Evolutionary conservation across 2,888 invertebrate species (phyloP), one percentile per base, ranked within the genome.

Genomic region (Fragum fragum): DNA sequence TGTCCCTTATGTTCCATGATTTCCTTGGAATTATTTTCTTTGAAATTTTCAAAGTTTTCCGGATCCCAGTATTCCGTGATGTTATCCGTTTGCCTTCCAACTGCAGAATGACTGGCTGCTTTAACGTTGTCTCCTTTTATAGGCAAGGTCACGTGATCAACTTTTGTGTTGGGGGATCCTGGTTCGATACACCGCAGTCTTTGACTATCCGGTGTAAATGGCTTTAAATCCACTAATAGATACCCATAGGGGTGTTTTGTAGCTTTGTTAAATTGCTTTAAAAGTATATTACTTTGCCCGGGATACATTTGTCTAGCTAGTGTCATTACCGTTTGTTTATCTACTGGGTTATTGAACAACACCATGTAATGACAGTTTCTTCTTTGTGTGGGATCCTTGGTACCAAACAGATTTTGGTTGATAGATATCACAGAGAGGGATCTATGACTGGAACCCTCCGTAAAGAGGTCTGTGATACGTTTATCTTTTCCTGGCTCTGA

Each of bases 271-370:
- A 80, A 80, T 3, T 47, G 42, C 69, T 76, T 76, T 39, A 16
- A 7, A 36, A 80, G 76, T 29, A 36, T 55, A 1, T 72, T 66
- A 14, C 52, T 68, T 36, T 81, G 69, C 16, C 73, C 74, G 0
- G 76, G 82, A 55, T 77, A 80, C 83, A 85, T 85, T 32, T 85
- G 82, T 57, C 23, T 23, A 55, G 70, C 29, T 39, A 42, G 11
- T 26, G 68, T 68, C 53, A 73, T 55, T 28, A 68, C 28, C 16
- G 68, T 18, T 73, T 42, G 55, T 29, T 23, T 23, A 29, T 73
- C 73, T 0, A 73, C 52, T 11, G 73, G 73, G 47, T 73, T 73
- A 42, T 63, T 73, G 28, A 63, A 73, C 52, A 73, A 26, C 16
- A 73, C 73, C 16, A 73, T 36, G 28, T 73, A 73, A 63, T 73